phyloP scores from a whole-genome alignment of 2,888 invertebrate genomes.

The Phyto melanocephala region DNA sequence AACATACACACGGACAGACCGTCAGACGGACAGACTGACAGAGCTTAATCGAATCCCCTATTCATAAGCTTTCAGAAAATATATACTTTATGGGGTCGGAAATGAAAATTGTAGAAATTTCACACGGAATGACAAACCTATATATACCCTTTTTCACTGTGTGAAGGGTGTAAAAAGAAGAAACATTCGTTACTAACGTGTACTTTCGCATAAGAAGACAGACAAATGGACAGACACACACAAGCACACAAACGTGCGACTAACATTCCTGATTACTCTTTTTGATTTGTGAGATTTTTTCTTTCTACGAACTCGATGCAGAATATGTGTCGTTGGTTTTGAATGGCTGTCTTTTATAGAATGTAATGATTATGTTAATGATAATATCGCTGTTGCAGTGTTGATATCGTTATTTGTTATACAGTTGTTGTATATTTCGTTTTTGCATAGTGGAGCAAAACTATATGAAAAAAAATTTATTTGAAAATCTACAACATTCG shows the following conservation, averaged over 20 bases:
- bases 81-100: too few relatives aligned
- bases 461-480: neutral
- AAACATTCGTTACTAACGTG: neutral
- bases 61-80: too few relatives aligned
- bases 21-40: too few relatives aligned
- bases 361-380: constrained; percentile 49
- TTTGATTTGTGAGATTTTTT: constrained; percentile 25
- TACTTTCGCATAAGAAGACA: neutral
- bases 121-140: too few relatives aligned
- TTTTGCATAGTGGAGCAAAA: neutral
- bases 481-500: too few relatives aligned
- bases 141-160: too few relatives aligned
- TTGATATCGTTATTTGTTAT: constrained; percentile 13
- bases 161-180: too few relatives aligned
- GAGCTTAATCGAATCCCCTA: too few relatives aligned
- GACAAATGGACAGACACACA: neutral
- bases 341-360: neutral
- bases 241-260: neutral
- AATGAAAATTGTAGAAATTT: too few relatives aligned
- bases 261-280: constrained; percentile 6
- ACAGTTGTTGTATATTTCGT: constrained; percentile 7
- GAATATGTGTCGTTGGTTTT: constrained; percentile 36
- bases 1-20: too few relatives aligned
- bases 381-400: constrained; percentile 32
- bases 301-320: constrained; percentile 2